phyloP scores from a whole-genome alignment of 2,888 invertebrate genomes.

The Meganola albula region DNA sequence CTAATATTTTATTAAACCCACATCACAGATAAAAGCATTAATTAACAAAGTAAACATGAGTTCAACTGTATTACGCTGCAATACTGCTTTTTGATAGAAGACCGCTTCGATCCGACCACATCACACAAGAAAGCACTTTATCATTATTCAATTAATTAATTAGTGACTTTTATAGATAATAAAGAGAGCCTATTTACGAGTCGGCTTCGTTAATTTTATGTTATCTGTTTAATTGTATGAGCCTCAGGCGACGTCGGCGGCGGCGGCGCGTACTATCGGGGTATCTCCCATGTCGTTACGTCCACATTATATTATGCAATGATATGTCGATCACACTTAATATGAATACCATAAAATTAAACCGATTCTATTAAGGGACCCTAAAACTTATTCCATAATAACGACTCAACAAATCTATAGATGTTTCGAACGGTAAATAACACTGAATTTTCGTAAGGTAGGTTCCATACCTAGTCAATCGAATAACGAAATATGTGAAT shows the following conservation, averaged over 20 bases:
- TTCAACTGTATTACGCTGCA: constrained; percentile 50
- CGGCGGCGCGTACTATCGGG: constrained; percentile 36
- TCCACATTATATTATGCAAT: constrained; percentile 32
- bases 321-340: constrained; percentile 34
- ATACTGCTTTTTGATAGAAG: constrained; percentile 43
- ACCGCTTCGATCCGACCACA: constrained; percentile 33
- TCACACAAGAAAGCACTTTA: constrained; percentile 55
- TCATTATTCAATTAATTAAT: constrained; percentile 76
- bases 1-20: constrained; percentile 36
- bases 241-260: constrained; percentile 43
- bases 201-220: constrained; percentile 68
- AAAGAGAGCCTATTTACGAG: constrained; percentile 69
- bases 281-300: constrained; percentile 32
- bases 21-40: constrained; percentile 40
- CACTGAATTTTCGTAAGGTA: too few relatives aligned
- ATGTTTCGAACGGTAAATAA: too few relatives aligned
- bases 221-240: constrained; percentile 66
- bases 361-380: neutral
- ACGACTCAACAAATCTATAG: too few relatives aligned
- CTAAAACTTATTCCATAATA: too few relatives aligned
- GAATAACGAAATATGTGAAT: too few relatives aligned
- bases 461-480: too few relatives aligned
- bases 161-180: constrained; percentile 74
- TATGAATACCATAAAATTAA: constrained; percentile 29
- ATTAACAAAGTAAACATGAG: constrained; percentile 46